phyloP scores from a whole-genome alignment of 2,888 invertebrate genomes.

The Celastrina argiolus region DNA sequence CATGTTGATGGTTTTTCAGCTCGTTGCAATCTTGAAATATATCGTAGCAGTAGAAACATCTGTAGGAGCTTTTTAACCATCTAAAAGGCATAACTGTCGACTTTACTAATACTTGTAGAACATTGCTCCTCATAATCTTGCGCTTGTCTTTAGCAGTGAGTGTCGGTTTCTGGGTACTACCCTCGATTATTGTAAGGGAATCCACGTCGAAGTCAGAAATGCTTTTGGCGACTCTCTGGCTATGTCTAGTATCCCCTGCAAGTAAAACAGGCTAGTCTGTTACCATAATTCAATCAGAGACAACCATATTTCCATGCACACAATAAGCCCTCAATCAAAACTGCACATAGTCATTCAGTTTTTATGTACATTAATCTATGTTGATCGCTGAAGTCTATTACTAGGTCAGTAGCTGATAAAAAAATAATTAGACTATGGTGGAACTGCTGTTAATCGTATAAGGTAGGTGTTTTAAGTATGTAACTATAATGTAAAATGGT shows the following conservation, averaged over 20 bases:
- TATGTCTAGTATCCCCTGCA: conserved; percentile 65
- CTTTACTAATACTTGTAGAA: conserved; percentile 55
- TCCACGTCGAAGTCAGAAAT: conserved; percentile 28
- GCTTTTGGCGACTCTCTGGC: conserved; percentile 46
- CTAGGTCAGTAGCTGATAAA: background rate
- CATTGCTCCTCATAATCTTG: conserved; percentile 58
- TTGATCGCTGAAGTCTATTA: background rate
- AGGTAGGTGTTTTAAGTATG: background rate
- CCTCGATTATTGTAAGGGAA: conserved; percentile 24
- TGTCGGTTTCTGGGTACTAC: conserved; percentile 31
- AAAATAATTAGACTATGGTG: background rate
- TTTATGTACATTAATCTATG: background rate
- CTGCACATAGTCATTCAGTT: background rate
- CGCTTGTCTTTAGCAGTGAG: conserved; percentile 53
- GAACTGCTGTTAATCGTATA: background rate
- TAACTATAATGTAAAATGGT: background rate
- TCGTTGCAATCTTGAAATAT: conserved; percentile 64
- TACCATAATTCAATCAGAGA: conserved; percentile 42
- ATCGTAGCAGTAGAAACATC: conserved; percentile 71
- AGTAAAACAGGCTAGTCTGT: conserved; percentile 53
- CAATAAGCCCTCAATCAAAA: background rate
- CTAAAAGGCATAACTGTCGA: conserved; percentile 66
- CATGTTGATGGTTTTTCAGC: conserved; percentile 54
- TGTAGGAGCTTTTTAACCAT: conserved; percentile 67
- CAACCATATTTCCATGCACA: conserved; percentile 44